Evolutionary conservation across 2,888 invertebrate species (phyloP).

Genomic region (Thumatha senex): DNA sequence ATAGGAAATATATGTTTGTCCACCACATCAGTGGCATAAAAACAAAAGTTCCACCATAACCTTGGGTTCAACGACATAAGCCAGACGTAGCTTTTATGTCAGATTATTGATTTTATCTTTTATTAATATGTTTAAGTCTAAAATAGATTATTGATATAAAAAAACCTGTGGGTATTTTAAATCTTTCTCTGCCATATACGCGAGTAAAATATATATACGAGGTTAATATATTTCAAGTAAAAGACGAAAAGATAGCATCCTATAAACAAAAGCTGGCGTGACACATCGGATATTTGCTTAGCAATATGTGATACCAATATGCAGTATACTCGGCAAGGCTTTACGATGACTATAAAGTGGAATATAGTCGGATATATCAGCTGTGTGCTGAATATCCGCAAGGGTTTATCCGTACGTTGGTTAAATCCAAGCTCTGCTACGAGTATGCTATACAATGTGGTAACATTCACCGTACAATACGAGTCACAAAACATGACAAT

Average conservation of each 20-base stretch:
- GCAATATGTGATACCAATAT: conserved; percentile 63
- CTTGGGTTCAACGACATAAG: too few relatives aligned
- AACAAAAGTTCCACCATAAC: too few relatives aligned
- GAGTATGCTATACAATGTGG: conserved; percentile 50
- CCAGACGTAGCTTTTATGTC: too few relatives aligned
- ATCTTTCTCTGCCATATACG: too few relatives aligned
- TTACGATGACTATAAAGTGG: conserved; percentile 48
- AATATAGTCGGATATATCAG: conserved; percentile 43
- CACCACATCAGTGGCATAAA: too few relatives aligned
- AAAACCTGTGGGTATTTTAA: too few relatives aligned
- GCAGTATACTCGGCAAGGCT: conserved; percentile 50
- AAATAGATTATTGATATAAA: too few relatives aligned
- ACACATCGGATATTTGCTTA: conserved; percentile 57
- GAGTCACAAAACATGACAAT: too few relatives aligned
- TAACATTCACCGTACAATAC: conserved; percentile 21
- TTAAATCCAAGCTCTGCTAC: conserved; percentile 33
- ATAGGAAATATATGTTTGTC: too few relatives aligned
- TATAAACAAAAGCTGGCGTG: conserved; percentile 39
- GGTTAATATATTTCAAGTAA: conserved; percentile 27
- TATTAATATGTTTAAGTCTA: too few relatives aligned
- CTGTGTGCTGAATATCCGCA: conserved; percentile 38
- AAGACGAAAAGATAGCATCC: conserved; percentile 30
- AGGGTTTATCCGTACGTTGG: conserved; percentile 35
- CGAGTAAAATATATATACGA: neutral
- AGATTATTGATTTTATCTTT: too few relatives aligned